A percentile compares a stretch with the other conserved stretches of the same genome.
Evolutionary conservation across 64 coral and sea anemone genomes (phyloP).

Genomic region (Porites lutea): DNA sequence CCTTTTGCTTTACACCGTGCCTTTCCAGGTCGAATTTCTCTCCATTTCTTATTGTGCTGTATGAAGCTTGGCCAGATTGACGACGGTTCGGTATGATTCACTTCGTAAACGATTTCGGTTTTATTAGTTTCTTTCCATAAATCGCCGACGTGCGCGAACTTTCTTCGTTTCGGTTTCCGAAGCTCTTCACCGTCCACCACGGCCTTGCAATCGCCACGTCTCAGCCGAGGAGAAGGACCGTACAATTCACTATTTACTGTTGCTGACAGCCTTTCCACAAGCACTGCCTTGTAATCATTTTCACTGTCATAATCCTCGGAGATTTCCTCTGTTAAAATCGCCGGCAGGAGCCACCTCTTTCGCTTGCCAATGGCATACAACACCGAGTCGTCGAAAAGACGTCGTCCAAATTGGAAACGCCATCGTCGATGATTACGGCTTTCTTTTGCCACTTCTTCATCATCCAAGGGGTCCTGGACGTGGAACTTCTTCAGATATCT

Average conservation of each 20-base stretch:
- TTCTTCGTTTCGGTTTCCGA: conserved; percentile 59
- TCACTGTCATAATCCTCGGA: background rate
- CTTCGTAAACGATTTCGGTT: conserved; percentile 63
- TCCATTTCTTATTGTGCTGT: conserved; percentile 18
- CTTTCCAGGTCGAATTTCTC: conserved; percentile 1
- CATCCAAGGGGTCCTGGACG: conserved; percentile 31
- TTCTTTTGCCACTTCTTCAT: conserved; percentile 28
- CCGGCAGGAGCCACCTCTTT: conserved; percentile 68
- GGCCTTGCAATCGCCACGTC: conserved; percentile 44
- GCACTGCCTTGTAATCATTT: conserved; percentile 35
- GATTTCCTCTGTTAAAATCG: conserved; percentile 44
- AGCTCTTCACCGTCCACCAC: conserved; percentile 28
- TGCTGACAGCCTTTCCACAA: conserved; percentile 61
- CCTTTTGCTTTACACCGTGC: conserved; percentile 35
- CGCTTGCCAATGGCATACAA: conserved; percentile 64
- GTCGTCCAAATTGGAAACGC: background rate
- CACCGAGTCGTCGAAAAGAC: background rate
- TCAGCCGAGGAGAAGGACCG: background rate
- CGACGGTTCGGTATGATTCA: conserved; percentile 12
- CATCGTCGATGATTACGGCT: background rate
- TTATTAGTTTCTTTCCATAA: background rate
- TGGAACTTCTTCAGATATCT: conserved; percentile 15
- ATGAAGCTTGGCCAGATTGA: conserved; percentile 43
- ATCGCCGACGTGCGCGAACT: conserved; percentile 63
- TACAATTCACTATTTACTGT: background rate